Evolutionary conservation across 2,888 invertebrate species (phyloP).

Genomic region (Rosalia funebris): DNA sequence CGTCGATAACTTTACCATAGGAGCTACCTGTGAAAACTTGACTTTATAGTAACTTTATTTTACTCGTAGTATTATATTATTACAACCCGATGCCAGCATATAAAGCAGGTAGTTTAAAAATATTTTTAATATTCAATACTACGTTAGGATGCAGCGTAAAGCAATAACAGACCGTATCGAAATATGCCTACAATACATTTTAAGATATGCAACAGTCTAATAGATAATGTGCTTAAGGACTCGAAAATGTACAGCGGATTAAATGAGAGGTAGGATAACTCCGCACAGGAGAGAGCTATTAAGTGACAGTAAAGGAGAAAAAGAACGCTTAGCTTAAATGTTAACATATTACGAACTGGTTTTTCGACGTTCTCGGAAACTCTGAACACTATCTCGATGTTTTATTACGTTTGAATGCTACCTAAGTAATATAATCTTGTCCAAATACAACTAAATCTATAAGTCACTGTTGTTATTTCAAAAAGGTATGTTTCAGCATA

Average conservation of each 20-base stretch:
- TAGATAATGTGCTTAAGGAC: conserved; percentile 21
- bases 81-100: conserved; percentile 50
- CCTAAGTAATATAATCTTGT: neutral
- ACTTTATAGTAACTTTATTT: conserved; percentile 43
- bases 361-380: too few species aligned
- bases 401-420: too few species aligned
- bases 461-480: too few species aligned
- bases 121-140: conserved; percentile 38
- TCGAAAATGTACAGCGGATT: conserved; percentile 25
- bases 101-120: conserved; percentile 45
- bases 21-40: conserved; percentile 34
- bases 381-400: neutral
- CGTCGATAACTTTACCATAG: conserved; percentile 45
- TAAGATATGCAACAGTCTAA: conserved; percentile 43
- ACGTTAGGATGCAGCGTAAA: conserved; percentile 43
- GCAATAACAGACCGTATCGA: conserved; percentile 32
- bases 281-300: conserved; percentile 42
- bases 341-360: neutral
- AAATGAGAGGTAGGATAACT: conserved; percentile 31
- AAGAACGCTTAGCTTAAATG: neutral
- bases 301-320: conserved; percentile 7
- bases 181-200: conserved; percentile 37
- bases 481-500: too few species aligned
- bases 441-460: neutral
- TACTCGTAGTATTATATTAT: conserved; percentile 33